Evolutionary conservation across 2,888 invertebrate genomes (phyloP).

Genomic region (Hoplodrina blanda): DNA sequence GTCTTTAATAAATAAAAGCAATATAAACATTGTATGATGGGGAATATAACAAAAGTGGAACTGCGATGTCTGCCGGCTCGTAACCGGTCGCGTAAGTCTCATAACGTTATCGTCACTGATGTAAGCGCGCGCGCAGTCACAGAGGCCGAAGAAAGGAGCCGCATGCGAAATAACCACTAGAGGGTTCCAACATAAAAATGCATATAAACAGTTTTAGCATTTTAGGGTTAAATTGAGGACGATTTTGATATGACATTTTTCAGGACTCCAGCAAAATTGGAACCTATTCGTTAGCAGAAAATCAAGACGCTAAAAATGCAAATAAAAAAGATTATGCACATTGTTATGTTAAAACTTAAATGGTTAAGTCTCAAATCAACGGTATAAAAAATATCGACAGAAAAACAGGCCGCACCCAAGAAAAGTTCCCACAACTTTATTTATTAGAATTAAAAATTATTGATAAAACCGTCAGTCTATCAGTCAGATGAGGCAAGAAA

Average conservation of each 20-base stretch:
- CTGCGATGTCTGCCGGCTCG: slow-evolving; percentile 63
- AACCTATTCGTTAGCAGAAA: not conserved
- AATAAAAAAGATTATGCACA: not conserved
- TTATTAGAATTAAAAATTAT: slow-evolving; percentile 61
- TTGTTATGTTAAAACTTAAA: too few relatives aligned
- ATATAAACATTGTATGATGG: slow-evolving; percentile 45
- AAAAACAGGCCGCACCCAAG: slow-evolving; percentile 21
- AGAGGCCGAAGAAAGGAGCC: slow-evolving; percentile 60
- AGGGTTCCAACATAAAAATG: slow-evolving; percentile 11
- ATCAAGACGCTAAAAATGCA: not conserved
- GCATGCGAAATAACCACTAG: slow-evolving; percentile 43
- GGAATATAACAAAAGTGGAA: slow-evolving; percentile 68
- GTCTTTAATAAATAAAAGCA: slow-evolving; percentile 27
- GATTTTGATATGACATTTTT: not conserved
- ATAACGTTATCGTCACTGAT: slow-evolving; percentile 83
- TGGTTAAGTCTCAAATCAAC: not conserved
- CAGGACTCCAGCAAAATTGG: not conserved
- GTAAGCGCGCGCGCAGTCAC: slow-evolving; percentile 73
- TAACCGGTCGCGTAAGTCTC: slow-evolving; percentile 81
- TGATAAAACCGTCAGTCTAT: slow-evolving; percentile 74
- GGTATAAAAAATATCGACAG: not conserved
- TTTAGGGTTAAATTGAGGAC: not conserved
- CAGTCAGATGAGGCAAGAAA: slow-evolving; percentile 82
- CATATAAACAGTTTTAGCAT: not conserved
- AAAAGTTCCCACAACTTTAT: slow-evolving; percentile 62